Evolutionary conservation across 2,888 invertebrate genomes (phyloP).

Genomic region (Nemoura dubitans): DNA sequence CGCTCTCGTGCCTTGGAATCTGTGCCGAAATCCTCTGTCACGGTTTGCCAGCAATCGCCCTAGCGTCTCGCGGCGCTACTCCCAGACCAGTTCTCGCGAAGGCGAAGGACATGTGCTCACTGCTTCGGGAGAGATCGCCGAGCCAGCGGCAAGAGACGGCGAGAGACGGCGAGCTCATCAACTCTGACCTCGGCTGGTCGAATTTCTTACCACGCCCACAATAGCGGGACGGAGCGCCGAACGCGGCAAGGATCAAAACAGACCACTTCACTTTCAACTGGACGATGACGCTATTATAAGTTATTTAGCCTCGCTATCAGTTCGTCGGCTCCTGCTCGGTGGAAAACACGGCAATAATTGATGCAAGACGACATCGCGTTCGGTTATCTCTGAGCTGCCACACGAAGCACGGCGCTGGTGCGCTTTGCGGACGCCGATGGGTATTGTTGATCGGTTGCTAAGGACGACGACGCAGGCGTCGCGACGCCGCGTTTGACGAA

Average conservation of each 20-base stretch:
- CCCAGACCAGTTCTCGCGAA: too few species aligned
- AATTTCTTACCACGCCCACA: neutral
- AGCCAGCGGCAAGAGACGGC: too few species aligned
- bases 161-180: neutral
- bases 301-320: neutral
- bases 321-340: neutral
- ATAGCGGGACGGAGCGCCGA: too few species aligned
- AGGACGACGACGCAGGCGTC: neutral
- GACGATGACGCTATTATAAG: neutral
- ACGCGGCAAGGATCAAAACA: neutral
- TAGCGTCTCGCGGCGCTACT: too few species aligned
- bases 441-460: neutral
- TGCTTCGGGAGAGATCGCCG: too few species aligned
- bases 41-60: too few species aligned
- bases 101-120: too few species aligned
- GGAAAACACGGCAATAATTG: neutral
- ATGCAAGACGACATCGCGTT: neutral
- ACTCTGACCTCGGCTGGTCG: neutral
- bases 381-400: too few species aligned
- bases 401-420: too few species aligned
- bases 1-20: too few species aligned
- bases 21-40: too few species aligned
- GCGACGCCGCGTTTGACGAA: neutral
- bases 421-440: neutral
- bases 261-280: neutral